Conservation (phyloP, 2,797 vertebrate genomes). For the Pseudochirops cupreus region DNA sequence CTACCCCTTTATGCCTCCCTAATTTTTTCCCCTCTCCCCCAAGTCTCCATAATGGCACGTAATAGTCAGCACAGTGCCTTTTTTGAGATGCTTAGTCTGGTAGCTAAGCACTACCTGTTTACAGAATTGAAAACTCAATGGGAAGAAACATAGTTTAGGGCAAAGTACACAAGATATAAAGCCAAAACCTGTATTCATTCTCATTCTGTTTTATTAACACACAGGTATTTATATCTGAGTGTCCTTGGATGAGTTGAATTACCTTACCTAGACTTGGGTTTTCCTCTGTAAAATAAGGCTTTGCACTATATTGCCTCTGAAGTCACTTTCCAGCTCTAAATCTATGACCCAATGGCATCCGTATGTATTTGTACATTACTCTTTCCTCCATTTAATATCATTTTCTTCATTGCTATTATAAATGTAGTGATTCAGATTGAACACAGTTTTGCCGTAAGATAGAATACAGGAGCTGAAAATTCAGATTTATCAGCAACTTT, state of each 20-base stretch:
- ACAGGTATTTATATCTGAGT: background rate
- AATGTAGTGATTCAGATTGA: constrained; percentile 2
- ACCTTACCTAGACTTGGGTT: background rate
- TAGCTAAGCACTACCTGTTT: background rate
- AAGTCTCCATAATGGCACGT: background rate
- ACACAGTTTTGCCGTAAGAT: background rate
- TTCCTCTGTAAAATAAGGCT: background rate
- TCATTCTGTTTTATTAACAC: background rate
- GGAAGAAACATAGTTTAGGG: background rate
- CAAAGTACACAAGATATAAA: background rate
- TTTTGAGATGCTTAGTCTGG: background rate
- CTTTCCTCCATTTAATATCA: background rate
- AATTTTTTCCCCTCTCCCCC: background rate
- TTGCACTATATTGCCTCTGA: background rate
- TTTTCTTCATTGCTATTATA: background rate
- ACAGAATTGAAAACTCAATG: background rate
- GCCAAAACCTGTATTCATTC: background rate
- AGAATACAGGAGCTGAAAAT: background rate
- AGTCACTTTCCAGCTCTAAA: background rate
- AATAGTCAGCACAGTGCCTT: background rate
- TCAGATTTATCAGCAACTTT: background rate
- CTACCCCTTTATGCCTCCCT: background rate
- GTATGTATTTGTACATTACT: background rate
- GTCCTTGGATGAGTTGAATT: background rate
- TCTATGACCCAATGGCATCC: background rate